These are phyloP conservation scores for Pocillopora grandis DNA, from an alignment of 92 coral and sea anemone genomes.

Conservation along the genomic window DNA sequence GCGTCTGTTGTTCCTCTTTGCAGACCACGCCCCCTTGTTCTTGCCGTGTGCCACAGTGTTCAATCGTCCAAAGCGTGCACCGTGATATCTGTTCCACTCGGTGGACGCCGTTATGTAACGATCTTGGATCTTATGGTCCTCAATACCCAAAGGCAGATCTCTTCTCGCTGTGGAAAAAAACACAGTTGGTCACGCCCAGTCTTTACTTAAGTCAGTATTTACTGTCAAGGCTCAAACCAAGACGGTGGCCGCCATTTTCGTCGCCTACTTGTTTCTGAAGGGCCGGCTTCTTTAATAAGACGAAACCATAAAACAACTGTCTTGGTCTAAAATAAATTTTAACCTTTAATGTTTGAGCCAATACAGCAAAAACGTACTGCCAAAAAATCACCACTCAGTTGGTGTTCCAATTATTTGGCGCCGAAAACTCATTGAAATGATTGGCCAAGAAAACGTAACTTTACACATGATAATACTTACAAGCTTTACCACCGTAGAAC, in stretches of 20 bases:
- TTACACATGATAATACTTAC: conserved; percentile 47
- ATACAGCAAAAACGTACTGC: too few species aligned
- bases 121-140: conserved; percentile 49
- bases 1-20: conserved; percentile 62
- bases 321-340: too few species aligned
- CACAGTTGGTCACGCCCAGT: background rate
- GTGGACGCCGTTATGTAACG: conserved; percentile 63
- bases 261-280: too few species aligned
- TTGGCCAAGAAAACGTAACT: background rate
- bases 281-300: too few species aligned
- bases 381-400: too few species aligned
- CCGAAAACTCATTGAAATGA: background rate
- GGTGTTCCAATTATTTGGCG: too few species aligned
- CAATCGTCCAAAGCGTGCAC: conserved; percentile 69
- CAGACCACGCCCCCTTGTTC: conserved; percentile 84
- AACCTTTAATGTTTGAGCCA: too few species aligned
- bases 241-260: too few species aligned
- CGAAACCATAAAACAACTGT: too few species aligned
- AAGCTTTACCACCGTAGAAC: conserved; percentile 64
- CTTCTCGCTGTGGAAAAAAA: conserved; percentile 35
- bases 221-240: too few species aligned
- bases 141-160: conserved; percentile 68
- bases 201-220: too few species aligned
- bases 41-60: conserved; percentile 54
- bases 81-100: conserved; percentile 73